Conservation (phyloP, 2,888 invertebrate genomes). For the Stramonita haemastoma region DNA sequence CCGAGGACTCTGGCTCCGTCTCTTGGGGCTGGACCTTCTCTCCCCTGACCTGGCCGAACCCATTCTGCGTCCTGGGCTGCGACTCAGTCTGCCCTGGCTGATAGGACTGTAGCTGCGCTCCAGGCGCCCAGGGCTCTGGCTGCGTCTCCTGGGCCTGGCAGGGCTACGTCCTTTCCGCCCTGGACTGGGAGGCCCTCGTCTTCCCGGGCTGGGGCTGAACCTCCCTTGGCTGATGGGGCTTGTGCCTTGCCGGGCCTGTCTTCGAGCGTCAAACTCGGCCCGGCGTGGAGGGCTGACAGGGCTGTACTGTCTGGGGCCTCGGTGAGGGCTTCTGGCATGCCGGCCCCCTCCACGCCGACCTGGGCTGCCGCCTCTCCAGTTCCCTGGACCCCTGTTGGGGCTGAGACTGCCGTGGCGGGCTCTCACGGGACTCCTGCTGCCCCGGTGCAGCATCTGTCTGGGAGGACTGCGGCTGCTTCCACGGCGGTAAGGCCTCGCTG, state of each 20-base stretch:
- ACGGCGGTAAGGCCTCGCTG: background rate
- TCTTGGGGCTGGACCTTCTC: background rate
- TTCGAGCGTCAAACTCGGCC: background rate
- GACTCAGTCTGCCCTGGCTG: constrained; percentile 32
- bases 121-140: background rate
- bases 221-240: constrained; percentile 33
- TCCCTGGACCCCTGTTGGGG: background rate
- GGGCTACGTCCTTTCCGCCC: constrained; percentile 13
- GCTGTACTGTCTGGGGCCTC: constrained; percentile 1
- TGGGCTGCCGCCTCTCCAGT: background rate
- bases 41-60: background rate
- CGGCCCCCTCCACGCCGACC: background rate
- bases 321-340: constrained; percentile 17
- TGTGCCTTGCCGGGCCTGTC: background rate
- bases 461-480: background rate
- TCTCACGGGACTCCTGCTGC: constrained; percentile 22
- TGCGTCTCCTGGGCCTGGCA: constrained; percentile 2
- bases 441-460: background rate
- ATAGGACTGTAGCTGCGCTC: constrained; percentile 29
- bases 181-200: background rate
- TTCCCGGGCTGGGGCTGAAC: constrained; percentile 3
- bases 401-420: constrained; percentile 31
- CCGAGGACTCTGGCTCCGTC: constrained; percentile 18
- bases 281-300: constrained; percentile 18
- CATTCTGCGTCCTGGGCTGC: constrained; percentile 18